Base-by-base conservation (phyloP, 2,797 vertebrate species). In the Gambusia yucatana region DNA sequence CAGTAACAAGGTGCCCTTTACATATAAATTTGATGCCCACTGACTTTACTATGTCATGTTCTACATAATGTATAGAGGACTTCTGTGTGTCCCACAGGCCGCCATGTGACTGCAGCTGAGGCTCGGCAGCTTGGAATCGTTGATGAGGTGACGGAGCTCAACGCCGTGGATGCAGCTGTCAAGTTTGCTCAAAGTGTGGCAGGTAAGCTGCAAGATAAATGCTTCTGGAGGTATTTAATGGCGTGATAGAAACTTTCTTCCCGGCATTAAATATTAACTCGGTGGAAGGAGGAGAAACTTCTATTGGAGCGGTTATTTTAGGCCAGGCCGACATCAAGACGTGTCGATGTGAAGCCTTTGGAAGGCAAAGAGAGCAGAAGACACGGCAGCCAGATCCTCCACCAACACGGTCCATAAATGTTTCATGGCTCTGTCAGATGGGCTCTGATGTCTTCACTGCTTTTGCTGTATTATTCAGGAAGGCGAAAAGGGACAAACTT, bases 81-180 rank as follows among this genome's bases (percentile, higher is more conserved):
- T 83, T 94, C 88, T 61, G 83, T 76, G 82, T 92, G 77, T 86
- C 73, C 57, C 70, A 36, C 92, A 99, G 98, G 98, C 76, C 97
- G 94, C 81, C 93, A 94, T 57, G 65, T 98, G 89, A 88, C 90
- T 39, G 97, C 97, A 25, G 73, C 91, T 8, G 97, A 98, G 92
- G 98, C 97, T 0, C 92, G 97, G 84, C 95, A 95, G 77, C 95
- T 99, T 50, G 97, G 97, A 72, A 91, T 99, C 50, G 90, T 98
- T 76, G 97, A 98, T 93, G 93, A 95, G 88, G 83, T 98, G 55
- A 96, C 96, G 14, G 94, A 97, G 80, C 90, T 92, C 74, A 94
- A 96, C 81, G 87, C 93, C 1, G 72, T 95, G 71, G 96, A 97
- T 71, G 91, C 90, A 82, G 97, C 97, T 61, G 90, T 98, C 82